phyloP scores from a whole-genome alignment of 2,797 vertebrate species.

The Odontamblyopus rebecca region DNA sequence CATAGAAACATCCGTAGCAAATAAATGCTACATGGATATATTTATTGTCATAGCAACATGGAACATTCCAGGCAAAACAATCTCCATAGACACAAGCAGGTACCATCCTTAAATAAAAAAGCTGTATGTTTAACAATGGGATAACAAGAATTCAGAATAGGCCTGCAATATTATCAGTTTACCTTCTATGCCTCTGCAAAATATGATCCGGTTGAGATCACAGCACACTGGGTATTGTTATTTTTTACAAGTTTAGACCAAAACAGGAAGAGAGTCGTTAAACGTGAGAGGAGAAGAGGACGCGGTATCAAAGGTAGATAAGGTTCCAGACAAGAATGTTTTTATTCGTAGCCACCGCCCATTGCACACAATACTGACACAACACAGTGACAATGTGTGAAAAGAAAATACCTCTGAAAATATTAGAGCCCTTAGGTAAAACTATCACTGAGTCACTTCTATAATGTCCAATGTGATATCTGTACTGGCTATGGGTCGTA shows the following conservation, averaged over 20 bases:
- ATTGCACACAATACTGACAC: conserved; percentile 1
- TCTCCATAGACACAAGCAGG: no score
- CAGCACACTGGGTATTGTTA: background rate
- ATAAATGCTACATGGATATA: no score
- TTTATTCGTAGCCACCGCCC: background rate
- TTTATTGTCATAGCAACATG: no score
- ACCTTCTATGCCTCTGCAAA: background rate
- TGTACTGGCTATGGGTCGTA: background rate
- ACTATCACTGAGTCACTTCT: background rate
- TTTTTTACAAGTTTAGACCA: background rate
- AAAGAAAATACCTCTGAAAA: background rate
- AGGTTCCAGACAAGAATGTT: background rate
- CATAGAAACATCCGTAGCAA: no score
- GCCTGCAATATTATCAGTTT: background rate
- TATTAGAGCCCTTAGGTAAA: background rate
- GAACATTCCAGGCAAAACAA: no score
- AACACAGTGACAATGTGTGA: background rate
- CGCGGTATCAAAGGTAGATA: background rate
- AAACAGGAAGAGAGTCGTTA: background rate
- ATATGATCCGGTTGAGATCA: background rate
- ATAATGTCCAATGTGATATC: background rate
- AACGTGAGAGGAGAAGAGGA: background rate
- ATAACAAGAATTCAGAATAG: no score
- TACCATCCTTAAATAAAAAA: no score
- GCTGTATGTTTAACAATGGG: no score